Evolutionary conservation across 2,888 invertebrate species (phyloP).

Genomic region (Crocallis elinguaria): DNA sequence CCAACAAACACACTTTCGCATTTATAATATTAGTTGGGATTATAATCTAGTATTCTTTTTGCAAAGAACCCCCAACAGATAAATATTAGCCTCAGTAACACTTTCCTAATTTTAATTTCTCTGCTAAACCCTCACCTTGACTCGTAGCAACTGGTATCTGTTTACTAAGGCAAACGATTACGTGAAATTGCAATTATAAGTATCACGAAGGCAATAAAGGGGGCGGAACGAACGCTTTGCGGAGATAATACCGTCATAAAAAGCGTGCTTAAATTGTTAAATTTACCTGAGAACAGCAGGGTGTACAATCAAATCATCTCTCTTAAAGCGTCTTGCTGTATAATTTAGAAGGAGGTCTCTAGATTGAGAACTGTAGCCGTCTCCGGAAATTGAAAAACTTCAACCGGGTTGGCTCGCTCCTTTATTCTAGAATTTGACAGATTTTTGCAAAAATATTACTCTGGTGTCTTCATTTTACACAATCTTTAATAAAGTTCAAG

Average conservation of each 20-base stretch:
- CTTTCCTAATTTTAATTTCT: constrained; percentile 4
- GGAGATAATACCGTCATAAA: constrained; percentile 71
- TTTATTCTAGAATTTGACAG: constrained; percentile 73
- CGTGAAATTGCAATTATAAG: constrained; percentile 62
- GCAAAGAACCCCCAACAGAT: not conserved
- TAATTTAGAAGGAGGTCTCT: constrained; percentile 72
- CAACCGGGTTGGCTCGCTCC: constrained; percentile 56
- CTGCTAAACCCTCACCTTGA: constrained; percentile 9
- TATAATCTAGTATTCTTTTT: too few relatives aligned
- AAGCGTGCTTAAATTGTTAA: constrained; percentile 73
- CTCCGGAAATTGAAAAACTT: constrained; percentile 83
- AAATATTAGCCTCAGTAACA: not conserved
- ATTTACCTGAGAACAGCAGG: constrained; percentile 75
- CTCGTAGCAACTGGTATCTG: constrained; percentile 24
- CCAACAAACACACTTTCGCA: too few relatives aligned
- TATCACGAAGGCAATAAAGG: constrained; percentile 59
- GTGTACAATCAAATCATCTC: constrained; percentile 75
- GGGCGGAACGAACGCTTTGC: constrained; percentile 55
- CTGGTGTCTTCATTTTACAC: constrained; percentile 52
- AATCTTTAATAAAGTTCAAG: constrained; percentile 4
- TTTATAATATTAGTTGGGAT: too few relatives aligned
- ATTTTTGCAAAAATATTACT: constrained; percentile 55
- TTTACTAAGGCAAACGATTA: constrained; percentile 55
- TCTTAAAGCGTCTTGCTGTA: constrained; percentile 71
- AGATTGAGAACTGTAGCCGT: constrained; percentile 74